These are phyloP conservation scores for Argyresthia albistria DNA, from an alignment of 2,888 invertebrate genomes.

Conservation along the genomic window DNA sequence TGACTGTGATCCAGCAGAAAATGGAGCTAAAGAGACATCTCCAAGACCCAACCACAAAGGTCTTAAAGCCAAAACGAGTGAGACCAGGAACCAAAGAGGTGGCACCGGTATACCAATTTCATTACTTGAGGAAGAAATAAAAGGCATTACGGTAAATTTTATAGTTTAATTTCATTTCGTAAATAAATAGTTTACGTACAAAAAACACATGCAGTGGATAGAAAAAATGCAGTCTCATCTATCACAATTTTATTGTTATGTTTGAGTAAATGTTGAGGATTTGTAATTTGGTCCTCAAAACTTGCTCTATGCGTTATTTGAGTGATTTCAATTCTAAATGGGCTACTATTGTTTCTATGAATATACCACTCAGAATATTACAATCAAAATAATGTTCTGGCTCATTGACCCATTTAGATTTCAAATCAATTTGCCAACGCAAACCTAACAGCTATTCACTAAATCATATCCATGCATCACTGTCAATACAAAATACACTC, in stretches of 20 bases:
- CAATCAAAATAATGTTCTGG: no score
- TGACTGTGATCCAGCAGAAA: conserved; percentile 84
- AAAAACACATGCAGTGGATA: conserved; percentile 5
- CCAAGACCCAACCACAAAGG: conserved; percentile 67
- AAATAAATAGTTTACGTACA: conserved; percentile 10
- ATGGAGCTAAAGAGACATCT: conserved; percentile 80
- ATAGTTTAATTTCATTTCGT: conserved; percentile 6
- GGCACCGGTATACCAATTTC: conserved; percentile 86
- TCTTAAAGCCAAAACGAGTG: conserved; percentile 77
- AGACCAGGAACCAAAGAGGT: conserved; percentile 74
- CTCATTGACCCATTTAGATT: no score
- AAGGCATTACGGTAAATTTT: conserved; percentile 11
- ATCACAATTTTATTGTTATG: conserved; percentile 3
- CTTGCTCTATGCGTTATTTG: no score
- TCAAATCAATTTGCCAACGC: no score
- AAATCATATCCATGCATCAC: conserved; percentile 3
- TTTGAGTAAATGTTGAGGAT: no score
- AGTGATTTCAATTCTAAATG: no score
- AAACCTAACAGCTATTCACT: no score
- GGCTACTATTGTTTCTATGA: no score
- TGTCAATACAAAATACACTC: conserved; percentile 1
- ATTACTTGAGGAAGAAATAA: conserved; percentile 85
- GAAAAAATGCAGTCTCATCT: conserved; percentile 1
- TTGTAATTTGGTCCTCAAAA: no score
- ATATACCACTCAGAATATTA: no score